A percentile compares a stretch with the other conserved stretches of the same genome.
phyloP scores from a whole-genome alignment of 2,797 vertebrate genomes.

The Huso huso region DNA sequence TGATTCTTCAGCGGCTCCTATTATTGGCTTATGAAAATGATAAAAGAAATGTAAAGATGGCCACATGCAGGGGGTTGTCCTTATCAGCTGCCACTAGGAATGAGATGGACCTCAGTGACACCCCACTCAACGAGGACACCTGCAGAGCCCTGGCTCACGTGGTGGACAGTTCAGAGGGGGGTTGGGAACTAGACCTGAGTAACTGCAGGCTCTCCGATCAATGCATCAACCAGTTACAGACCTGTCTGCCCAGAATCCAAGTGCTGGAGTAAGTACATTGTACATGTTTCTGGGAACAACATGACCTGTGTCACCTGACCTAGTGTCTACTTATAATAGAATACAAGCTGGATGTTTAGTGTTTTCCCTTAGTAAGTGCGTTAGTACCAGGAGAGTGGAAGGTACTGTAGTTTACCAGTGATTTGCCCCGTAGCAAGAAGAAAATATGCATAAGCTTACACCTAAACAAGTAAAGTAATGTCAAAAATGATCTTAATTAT shows the following conservation, averaged over 20 bases:
- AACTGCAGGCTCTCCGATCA: constrained; percentile 41
- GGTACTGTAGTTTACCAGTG: too few relatives aligned
- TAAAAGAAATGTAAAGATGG: constrained; percentile 13
- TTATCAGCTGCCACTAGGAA: constrained; percentile 32
- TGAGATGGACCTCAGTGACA: constrained; percentile 45
- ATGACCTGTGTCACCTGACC: too few relatives aligned
- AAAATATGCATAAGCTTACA: too few relatives aligned
- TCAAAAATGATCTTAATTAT: too few relatives aligned
- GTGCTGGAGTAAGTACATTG: constrained; percentile 40
- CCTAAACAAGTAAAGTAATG: too few relatives aligned
- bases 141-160: constrained; percentile 33
- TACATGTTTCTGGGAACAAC: too few relatives aligned
- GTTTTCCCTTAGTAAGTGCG: too few relatives aligned
- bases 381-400: too few relatives aligned
- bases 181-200: constrained; percentile 45
- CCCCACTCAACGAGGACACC: constrained; percentile 24
- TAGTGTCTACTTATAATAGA: too few relatives aligned
- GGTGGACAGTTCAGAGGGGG: constrained; percentile 38
- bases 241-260: constrained; percentile 41
- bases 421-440: too few relatives aligned
- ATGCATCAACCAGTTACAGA: constrained; percentile 27
- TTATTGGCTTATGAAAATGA: constrained; percentile 19
- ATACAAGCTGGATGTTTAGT: too few relatives aligned
- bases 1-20: constrained; percentile 32
- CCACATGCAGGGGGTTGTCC: constrained; percentile 1